phyloP scores from a whole-genome alignment of 2,888 invertebrate species.

The Chymomyza caudatula region DNA sequence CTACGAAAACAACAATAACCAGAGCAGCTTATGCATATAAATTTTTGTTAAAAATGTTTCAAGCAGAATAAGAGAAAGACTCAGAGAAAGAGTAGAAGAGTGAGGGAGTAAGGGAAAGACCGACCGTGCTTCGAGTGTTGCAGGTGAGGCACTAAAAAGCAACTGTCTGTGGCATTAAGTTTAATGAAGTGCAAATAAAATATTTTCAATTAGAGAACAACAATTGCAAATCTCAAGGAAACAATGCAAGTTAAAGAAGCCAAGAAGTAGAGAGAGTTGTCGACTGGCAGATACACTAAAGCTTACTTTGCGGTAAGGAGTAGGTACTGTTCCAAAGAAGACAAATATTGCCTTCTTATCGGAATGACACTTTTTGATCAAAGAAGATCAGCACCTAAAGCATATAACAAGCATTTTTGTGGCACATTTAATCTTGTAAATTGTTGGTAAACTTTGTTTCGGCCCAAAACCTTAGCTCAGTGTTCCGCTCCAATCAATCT shows the following conservation, averaged over 20 bases:
- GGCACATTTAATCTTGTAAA: no score
- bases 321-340: no score
- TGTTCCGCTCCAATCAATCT: no score
- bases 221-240: conserved; percentile 22
- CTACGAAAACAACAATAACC: background rate
- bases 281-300: background rate
- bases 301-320: background rate
- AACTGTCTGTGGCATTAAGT: conserved; percentile 38
- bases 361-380: no score
- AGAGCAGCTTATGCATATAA: conserved; percentile 27
- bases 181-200: conserved; percentile 72
- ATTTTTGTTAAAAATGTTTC: conserved; percentile 27
- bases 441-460: no score
- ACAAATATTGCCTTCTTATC: no score
- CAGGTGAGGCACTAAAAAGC: conserved; percentile 15
- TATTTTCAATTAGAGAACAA: conserved; percentile 63
- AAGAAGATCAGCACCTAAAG: no score
- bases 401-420: no score
- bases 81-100: background rate
- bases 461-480: no score
- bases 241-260: conserved; percentile 2
- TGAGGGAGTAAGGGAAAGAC: background rate
- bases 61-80: background rate
- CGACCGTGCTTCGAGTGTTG: background rate
- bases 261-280: background rate